Evolutionary conservation across 2,797 vertebrate species (phyloP), one percentile per base, ranked within the genome.

Genomic region (Selene dorsalis): DNA sequence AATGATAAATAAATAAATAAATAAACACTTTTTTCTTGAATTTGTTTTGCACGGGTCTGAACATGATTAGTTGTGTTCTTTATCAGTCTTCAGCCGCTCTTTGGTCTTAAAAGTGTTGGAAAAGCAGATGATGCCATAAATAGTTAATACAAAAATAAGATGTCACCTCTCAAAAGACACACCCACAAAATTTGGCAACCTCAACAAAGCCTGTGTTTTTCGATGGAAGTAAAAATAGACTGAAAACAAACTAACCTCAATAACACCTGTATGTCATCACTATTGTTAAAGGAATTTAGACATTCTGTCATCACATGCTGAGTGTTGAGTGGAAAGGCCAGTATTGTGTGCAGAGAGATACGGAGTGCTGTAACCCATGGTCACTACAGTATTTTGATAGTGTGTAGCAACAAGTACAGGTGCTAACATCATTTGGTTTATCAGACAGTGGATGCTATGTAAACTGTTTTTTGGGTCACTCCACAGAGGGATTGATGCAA

Each of bases 81-180:
- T 75, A 69, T 74, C 43, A 75, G 60, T 69, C 69, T 68, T 32
- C 3, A 9, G 75, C 81, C 82, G 80, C 84, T 86, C 81, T 81
- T 90, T 77, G 64, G 83, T 81, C 73, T 82, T 64, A 79, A 77
- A 73, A 80, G 59, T 74, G 59, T 60, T 75, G 76, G 73, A 84
- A 62, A 70, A 74, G 43, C 26, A 63, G 24, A 43, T 60, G 60
- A 80, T 76, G 85, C 57, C 77, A 81, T 76, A 86, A 89, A 92
- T 80, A 75, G 80, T 88, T 80, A 57, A 73, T 62, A 76, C 61
- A 72, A 80, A 88, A 88, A 83, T 92, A 88, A 90, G 77, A 64
- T 60, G 67, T 82, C 75, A 84, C 69, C 74, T 85, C 67, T 73
- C 41, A 77, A 68, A 76, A 59, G 67, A 57, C 39, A 60, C 74